phyloP scores from a whole-genome alignment of 2,888 invertebrate genomes.

The Pachliopta kotzebuea region DNA sequence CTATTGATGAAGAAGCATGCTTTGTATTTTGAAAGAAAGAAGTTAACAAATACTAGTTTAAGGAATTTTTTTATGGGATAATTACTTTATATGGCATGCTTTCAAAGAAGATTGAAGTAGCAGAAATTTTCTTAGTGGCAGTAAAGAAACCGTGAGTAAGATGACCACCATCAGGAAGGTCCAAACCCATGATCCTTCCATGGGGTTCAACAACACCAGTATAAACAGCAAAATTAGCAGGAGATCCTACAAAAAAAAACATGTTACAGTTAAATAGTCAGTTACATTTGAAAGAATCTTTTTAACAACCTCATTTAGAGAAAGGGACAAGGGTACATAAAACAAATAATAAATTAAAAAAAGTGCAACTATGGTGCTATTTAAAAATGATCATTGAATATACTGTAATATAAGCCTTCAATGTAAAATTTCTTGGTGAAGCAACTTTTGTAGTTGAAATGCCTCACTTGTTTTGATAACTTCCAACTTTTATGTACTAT shows the following conservation, averaged over 20 bases:
- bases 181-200: conserved; percentile 97
- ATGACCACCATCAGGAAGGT: conserved; percentile 98
- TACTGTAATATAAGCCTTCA: neutral
- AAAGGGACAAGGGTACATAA: too few species aligned
- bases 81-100: conserved; percentile 98
- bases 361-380: too few species aligned
- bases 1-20: too few species aligned
- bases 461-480: neutral
- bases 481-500: neutral
- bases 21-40: too few species aligned
- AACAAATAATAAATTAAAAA: too few species aligned
- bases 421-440: neutral
- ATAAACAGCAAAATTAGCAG: conserved; percentile 98
- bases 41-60: neutral
- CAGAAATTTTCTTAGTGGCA: conserved; percentile 93
- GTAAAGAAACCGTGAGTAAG: conserved; percentile 96
- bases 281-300: too few species aligned
- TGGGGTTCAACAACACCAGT: conserved; percentile 94
- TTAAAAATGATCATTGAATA: neutral
- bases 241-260: conserved; percentile 81
- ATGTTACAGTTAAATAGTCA: too few species aligned
- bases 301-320: too few species aligned
- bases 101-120: conserved; percentile 98
- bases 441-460: neutral
- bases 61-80: too few species aligned